Evolutionary conservation across 2,888 invertebrate genomes (phyloP).

Genomic region (Drosophila fungiperda): DNA sequence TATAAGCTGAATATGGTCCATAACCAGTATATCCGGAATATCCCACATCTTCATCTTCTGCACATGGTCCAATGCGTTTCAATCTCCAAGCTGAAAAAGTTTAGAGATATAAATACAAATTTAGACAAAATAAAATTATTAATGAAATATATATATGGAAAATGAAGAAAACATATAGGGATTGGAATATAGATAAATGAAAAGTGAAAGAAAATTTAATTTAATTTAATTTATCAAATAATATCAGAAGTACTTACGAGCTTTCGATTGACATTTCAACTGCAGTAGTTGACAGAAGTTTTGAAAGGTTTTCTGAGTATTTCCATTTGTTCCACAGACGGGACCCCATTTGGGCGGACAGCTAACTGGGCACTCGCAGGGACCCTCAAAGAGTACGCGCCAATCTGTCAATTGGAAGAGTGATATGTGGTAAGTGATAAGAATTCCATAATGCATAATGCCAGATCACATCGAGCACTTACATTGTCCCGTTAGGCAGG

Average conservation of each 20-base stretch:
- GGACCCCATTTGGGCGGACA: constrained; percentile 23
- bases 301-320: constrained; percentile 21
- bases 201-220: neutral
- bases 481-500: constrained; percentile 35
- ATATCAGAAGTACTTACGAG: constrained; percentile 28
- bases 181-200: neutral
- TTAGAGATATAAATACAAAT: neutral
- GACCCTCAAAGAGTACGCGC: constrained; percentile 29
- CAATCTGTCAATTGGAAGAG: constrained; percentile 21
- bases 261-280: constrained; percentile 16
- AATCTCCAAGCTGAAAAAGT: constrained; percentile 31
- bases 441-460: neutral
- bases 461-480: neutral
- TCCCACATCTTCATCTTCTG: neutral
- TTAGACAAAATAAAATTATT: neutral
- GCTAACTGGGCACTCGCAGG: constrained; percentile 39
- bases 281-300: constrained; percentile 33
- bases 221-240: neutral
- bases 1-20: neutral
- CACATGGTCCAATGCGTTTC: constrained; percentile 13
- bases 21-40: neutral
- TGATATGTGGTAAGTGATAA: neutral
- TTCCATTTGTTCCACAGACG: constrained; percentile 19
- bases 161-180: neutral
- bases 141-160: neutral